phyloP scores from a whole-genome alignment of 2,888 invertebrate species.

The Pollenia labialis region DNA sequence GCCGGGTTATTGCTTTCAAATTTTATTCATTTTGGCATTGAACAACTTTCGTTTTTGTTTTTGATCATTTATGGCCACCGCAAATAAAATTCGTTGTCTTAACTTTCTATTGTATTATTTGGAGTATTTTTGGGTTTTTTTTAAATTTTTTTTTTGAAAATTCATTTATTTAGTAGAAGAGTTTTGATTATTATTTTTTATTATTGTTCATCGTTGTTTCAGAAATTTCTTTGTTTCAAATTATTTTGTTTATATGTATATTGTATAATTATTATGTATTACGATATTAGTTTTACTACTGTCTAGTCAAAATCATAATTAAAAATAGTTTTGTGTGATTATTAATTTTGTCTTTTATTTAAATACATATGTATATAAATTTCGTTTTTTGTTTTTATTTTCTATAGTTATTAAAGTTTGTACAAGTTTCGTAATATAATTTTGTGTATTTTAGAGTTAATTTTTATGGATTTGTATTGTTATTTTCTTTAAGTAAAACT shows the following conservation, averaged over 20 bases:
- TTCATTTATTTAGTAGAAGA: constrained; percentile 38
- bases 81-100: constrained; percentile 57
- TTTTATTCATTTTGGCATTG: constrained; percentile 47
- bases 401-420: constrained; percentile 51
- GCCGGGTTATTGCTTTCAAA: constrained; percentile 36
- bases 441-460: constrained; percentile 69
- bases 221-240: constrained; percentile 41
- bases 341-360: constrained; percentile 30
- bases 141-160: constrained; percentile 43
- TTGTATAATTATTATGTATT: constrained; percentile 32
- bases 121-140: constrained; percentile 18
- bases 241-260: constrained; percentile 8
- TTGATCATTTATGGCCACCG: constrained; percentile 33
- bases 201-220: constrained; percentile 68
- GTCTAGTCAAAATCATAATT: constrained; percentile 42
- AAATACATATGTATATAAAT: constrained; percentile 25
- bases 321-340: constrained; percentile 37
- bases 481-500: constrained; percentile 69
- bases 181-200: constrained; percentile 53
- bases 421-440: constrained; percentile 63
- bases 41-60: constrained; percentile 67
- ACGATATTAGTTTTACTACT: constrained; percentile 13
- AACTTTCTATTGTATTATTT: constrained; percentile 60
- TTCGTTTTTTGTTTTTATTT: constrained; percentile 24
- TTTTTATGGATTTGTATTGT: constrained; percentile 77